Evolutionary conservation across 2,888 invertebrate genomes (phyloP).

Genomic region (Coleophora flavipennella): DNA sequence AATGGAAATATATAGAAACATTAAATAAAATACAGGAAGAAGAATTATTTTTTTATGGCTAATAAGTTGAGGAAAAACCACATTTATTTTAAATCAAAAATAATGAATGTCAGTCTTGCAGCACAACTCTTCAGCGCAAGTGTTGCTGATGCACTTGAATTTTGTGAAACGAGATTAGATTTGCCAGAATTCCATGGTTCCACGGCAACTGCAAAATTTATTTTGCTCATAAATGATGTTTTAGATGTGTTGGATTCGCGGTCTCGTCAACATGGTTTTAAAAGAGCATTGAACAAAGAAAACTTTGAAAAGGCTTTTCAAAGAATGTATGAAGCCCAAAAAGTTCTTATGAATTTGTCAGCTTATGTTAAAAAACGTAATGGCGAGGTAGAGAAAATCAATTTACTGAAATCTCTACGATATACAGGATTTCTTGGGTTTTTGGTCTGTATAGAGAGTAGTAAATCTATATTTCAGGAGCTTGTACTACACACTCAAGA

Average conservation of each 20-base stretch:
- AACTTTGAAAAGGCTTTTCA: slow-evolving; percentile 2
- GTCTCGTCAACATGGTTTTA: slow-evolving; percentile 3
- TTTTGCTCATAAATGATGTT: slow-evolving; percentile 5
- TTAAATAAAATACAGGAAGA: no score
- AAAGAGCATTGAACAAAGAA: slow-evolving; percentile 5
- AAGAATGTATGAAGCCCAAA: neutral
- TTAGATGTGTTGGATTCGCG: slow-evolving; percentile 8
- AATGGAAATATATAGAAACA: no score
- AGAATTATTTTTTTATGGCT: no score
- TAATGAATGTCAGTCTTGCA: no score
- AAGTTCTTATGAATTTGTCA: neutral
- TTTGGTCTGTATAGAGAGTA: slow-evolving; percentile 6
- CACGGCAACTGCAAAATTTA: slow-evolving; percentile 3
- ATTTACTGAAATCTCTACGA: slow-evolving; percentile 1
- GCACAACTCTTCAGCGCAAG: no score
- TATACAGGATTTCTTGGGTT: no score
- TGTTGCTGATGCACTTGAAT: slow-evolving; percentile 1
- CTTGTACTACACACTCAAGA: neutral
- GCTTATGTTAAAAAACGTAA: neutral
- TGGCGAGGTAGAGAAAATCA: neutral
- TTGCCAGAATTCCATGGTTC: neutral
- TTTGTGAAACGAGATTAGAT: slow-evolving; percentile 1
- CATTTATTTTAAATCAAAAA: no score
- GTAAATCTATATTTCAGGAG: slow-evolving; percentile 2
- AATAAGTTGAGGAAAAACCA: no score